Evolutionary conservation across 2,888 invertebrate genomes (phyloP).

Genomic region (Pheosia tremula): DNA sequence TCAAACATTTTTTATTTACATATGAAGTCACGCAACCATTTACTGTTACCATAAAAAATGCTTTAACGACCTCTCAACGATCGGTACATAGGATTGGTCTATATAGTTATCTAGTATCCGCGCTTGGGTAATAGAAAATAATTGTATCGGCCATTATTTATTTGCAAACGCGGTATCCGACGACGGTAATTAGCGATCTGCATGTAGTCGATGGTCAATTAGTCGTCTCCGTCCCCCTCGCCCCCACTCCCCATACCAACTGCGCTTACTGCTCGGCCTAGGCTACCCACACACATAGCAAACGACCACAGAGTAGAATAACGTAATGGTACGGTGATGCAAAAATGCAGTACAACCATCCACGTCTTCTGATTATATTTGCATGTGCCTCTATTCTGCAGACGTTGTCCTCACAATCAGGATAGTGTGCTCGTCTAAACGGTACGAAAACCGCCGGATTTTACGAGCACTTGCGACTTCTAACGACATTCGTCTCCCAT

Average conservation of each 20-base stretch:
- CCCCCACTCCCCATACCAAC: conserved; percentile 41
- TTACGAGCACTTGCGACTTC: conserved; percentile 75
- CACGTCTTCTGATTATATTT: neutral
- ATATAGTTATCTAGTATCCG: conserved; percentile 34
- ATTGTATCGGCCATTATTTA: conserved; percentile 56
- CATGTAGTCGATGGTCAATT: conserved; percentile 73
- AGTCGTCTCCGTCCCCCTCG: conserved; percentile 60
- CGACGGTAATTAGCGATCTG: conserved; percentile 72
- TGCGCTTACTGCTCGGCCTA: conserved; percentile 33
- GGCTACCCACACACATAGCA: conserved; percentile 31
- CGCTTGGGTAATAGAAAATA: conserved; percentile 45
- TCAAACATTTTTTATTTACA: neutral
- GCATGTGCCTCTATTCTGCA: conserved; percentile 2
- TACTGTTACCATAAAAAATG: conserved; percentile 1
- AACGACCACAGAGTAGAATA: conserved; percentile 32
- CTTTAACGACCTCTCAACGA: conserved; percentile 13
- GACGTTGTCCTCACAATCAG: neutral
- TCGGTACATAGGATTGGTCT: conserved; percentile 25
- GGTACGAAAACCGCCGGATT: conserved; percentile 61
- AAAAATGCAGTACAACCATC: conserved; percentile 20
- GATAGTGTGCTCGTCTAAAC: conserved; percentile 51
- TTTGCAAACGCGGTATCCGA: conserved; percentile 54
- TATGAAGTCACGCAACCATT: conserved; percentile 21
- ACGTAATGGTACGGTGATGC: conserved; percentile 7
- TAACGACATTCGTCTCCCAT: conserved; percentile 79